phyloP scores from a whole-genome alignment of 2,797 vertebrate genomes.

The Dermochelys coriacea region DNA sequence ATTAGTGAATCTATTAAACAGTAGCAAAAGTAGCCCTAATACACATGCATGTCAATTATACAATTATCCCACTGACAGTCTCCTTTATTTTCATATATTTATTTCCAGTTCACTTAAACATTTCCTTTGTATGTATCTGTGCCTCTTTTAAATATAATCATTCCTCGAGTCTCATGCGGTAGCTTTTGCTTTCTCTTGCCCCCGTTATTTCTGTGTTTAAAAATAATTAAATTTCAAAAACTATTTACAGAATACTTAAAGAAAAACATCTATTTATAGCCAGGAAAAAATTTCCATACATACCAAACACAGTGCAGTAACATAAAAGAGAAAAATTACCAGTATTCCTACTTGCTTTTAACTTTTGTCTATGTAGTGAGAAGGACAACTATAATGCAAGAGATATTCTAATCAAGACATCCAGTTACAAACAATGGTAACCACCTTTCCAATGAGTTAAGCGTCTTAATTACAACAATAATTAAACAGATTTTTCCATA shows the following conservation, averaged over 20 bases:
- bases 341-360: background rate
- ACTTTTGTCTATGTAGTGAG: background rate
- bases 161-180: conserved; percentile 13
- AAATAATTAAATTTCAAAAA: background rate
- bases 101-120: conserved; percentile 45
- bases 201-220: background rate
- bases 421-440: background rate
- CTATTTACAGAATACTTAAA: background rate
- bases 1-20: conserved; percentile 50
- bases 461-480: background rate
- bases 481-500: background rate
- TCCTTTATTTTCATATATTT: conserved; percentile 46
- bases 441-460: background rate
- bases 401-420: background rate
- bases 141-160: conserved; percentile 13
- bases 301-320: background rate
- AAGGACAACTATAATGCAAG: background rate
- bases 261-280: background rate
- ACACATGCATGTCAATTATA: conserved; percentile 44
- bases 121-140: background rate
- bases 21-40: conserved; percentile 15
- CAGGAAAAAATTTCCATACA: background rate
- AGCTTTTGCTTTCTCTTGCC: background rate
- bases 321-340: background rate
- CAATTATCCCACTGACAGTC: conserved; percentile 48